phyloP scores from a whole-genome alignment of 2,797 vertebrate genomes.

The Chrosomus eos region DNA sequence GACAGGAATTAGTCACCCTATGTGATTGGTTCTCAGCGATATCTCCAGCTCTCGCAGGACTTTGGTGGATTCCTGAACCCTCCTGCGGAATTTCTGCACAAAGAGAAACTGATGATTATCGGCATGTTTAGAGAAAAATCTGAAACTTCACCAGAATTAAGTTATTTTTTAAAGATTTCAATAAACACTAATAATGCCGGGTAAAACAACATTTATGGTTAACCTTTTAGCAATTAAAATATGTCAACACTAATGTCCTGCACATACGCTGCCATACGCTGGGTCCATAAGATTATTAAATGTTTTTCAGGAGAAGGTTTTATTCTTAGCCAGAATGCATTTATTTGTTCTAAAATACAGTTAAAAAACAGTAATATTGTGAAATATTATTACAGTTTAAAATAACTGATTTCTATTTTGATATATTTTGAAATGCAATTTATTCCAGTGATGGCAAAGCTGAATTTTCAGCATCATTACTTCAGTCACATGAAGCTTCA shows the following conservation, averaged over 20 bases:
- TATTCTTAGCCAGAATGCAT: background rate
- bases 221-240: background rate
- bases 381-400: background rate
- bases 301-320: background rate
- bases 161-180: background rate
- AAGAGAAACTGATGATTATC: conserved; percentile 56
- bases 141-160: background rate
- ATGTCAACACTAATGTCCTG: background rate
- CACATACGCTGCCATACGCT: background rate
- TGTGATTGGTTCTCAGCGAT: conserved; percentile 95
- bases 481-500: background rate
- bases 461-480: background rate
- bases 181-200: background rate
- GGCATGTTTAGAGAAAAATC: conserved; percentile 33
- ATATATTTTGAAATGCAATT: background rate
- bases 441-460: background rate
- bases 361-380: background rate
- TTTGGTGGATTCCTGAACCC: conserved; percentile 96
- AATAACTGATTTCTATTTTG: background rate
- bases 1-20: conserved; percentile 83
- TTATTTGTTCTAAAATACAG: background rate
- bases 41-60: conserved; percentile 95
- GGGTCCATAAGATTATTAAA: background rate
- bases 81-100: conserved; percentile 92
- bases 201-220: background rate